Conservation (phyloP, 2,888 invertebrate species). For the Nymphalis urticae region DNA sequence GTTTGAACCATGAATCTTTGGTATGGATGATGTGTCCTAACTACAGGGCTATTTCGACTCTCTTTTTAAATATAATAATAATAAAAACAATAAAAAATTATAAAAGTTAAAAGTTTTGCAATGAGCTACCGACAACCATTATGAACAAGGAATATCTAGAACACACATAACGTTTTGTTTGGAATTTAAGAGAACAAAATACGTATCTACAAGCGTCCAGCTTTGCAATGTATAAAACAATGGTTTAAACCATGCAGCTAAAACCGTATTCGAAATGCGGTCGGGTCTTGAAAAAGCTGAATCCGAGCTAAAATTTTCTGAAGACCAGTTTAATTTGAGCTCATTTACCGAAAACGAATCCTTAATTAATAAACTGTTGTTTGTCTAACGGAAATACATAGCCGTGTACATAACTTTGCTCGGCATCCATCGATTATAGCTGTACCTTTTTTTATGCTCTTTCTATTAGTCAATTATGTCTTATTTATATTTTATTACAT, state of each 20-base stretch:
- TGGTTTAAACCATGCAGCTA: conserved; percentile 27
- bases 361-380: conserved; percentile 38
- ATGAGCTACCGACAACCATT: no score
- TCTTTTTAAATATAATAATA: background rate
- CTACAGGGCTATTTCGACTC: no score
- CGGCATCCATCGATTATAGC: background rate
- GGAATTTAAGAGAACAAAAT: conserved; percentile 15
- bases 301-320: conserved; percentile 22
- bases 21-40: no score
- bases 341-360: conserved; percentile 33
- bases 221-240: conserved; percentile 28
- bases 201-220: conserved; percentile 9
- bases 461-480: no score
- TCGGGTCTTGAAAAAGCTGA: conserved; percentile 24
- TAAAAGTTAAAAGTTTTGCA: no score
- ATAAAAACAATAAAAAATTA: no score
- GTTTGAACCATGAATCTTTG: background rate
- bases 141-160: background rate
- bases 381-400: conserved; percentile 7
- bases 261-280: conserved; percentile 29
- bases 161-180: background rate
- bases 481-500: no score
- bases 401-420: background rate
- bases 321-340: conserved; percentile 34
- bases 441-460: no score